These are phyloP conservation scores for Leucophenga montana DNA, from an alignment of 2,888 invertebrate species.

Conservation along the genomic window DNA sequence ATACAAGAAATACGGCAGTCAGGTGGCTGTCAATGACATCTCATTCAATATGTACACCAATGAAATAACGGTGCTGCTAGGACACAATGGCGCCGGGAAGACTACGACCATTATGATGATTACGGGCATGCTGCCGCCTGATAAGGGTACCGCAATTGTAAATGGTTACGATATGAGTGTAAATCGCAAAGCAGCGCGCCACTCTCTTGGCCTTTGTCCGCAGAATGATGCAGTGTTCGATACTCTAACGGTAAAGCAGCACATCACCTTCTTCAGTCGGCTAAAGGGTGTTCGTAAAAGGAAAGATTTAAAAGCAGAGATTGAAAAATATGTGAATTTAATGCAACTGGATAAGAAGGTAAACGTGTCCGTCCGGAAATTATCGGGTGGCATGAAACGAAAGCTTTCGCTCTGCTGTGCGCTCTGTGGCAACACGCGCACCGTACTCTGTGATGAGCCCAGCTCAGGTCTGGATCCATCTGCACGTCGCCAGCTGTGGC, in stretches of 20 bases:
- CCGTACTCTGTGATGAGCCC: constrained; percentile 82
- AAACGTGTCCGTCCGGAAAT: constrained; percentile 74
- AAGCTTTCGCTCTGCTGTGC: constrained; percentile 83
- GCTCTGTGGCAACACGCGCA: constrained; percentile 81
- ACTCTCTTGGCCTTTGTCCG: constrained; percentile 84
- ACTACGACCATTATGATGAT: constrained; percentile 93
- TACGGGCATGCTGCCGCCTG: constrained; percentile 82
- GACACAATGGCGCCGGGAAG: constrained; percentile 88
- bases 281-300: constrained; percentile 77
- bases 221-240: constrained; percentile 89
- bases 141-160: constrained; percentile 79
- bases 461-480: constrained; percentile 89
- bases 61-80: constrained; percentile 87
- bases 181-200: constrained; percentile 77
- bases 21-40: constrained; percentile 78
- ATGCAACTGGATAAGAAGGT: constrained; percentile 79
- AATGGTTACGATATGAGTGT: constrained; percentile 79
- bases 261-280: constrained; percentile 84
- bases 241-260: constrained; percentile 85
- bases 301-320: constrained; percentile 75
- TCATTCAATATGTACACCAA: constrained; percentile 86
- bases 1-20: constrained; percentile 76
- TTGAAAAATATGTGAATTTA: constrained; percentile 77
- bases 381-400: constrained; percentile 84
- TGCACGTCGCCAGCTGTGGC: constrained; percentile 83